Evolutionary conservation across 2,888 invertebrate genomes (phyloP).

Genomic region (Euproctis similis): DNA sequence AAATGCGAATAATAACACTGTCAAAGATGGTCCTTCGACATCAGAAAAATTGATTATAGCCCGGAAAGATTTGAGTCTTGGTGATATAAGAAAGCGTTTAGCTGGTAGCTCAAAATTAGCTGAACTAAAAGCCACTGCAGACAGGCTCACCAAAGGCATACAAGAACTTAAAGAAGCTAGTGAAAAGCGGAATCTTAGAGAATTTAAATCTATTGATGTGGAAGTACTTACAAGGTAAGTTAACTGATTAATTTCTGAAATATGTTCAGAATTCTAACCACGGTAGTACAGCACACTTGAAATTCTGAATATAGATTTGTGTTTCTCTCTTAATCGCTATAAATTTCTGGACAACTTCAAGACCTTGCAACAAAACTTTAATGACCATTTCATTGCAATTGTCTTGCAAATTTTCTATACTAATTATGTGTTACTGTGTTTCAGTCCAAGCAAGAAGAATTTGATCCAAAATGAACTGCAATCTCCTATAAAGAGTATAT

Average conservation of each 20-base stretch:
- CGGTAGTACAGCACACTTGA: too few species aligned
- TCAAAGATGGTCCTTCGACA: slow-evolving; percentile 24
- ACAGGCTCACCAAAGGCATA: slow-evolving; percentile 78
- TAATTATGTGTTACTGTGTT: too few species aligned
- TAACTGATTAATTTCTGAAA: background rate
- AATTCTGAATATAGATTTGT: too few species aligned
- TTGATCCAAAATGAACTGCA: slow-evolving; percentile 43
- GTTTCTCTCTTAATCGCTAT: too few species aligned
- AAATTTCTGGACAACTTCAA: too few species aligned
- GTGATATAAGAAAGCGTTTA: slow-evolving; percentile 81
- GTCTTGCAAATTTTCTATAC: too few species aligned
- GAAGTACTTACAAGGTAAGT: slow-evolving; percentile 83
- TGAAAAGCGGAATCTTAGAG: slow-evolving; percentile 75
- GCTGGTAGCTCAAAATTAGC: slow-evolving; percentile 80
- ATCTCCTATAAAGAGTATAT: slow-evolving; percentile 75
- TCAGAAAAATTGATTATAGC: slow-evolving; percentile 60
- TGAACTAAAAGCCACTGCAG: slow-evolving; percentile 81
- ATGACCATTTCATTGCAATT: background rate
- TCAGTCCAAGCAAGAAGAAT: slow-evolving; percentile 78
- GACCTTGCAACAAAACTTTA: too few species aligned
- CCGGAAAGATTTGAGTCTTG: slow-evolving; percentile 79
- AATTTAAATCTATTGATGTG: slow-evolving; percentile 84
- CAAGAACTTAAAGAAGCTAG: slow-evolving; percentile 74
- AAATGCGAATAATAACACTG: slow-evolving; percentile 42
- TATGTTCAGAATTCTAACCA: too few species aligned